Percentiles rank a stretch among this genome's conserved stretches.
phyloP scores from a whole-genome alignment of 2,113 vertebrate species.

The Girardinichthys multiradiatus region DNA sequence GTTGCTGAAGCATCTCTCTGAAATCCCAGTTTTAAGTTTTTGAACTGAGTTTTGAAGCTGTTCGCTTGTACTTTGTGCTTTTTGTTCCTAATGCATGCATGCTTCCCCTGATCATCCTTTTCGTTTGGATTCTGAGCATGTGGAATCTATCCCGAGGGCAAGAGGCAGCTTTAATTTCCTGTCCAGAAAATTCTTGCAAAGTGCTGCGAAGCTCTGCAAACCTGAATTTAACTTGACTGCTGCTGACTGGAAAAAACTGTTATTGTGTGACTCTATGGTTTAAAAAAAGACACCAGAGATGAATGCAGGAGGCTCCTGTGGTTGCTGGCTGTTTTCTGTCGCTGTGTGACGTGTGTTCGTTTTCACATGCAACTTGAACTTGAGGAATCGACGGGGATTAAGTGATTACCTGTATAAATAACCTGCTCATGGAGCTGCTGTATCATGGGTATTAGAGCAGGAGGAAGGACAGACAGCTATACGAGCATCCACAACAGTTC shows the following conservation, averaged over 20 bases:
- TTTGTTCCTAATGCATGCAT: constrained; percentile 21
- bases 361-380: constrained; percentile 39
- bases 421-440: constrained; percentile 49
- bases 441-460: constrained; percentile 57
- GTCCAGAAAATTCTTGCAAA: background rate
- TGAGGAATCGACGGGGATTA: constrained; percentile 54
- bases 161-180: constrained; percentile 52
- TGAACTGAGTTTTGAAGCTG: background rate
- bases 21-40: background rate
- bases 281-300: background rate
- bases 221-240: background rate
- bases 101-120: constrained; percentile 20
- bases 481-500: constrained; percentile 12
- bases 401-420: constrained; percentile 76
- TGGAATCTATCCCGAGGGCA: constrained; percentile 53
- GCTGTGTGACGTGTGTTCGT: constrained; percentile 39
- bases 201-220: background rate
- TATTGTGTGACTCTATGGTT: background rate
- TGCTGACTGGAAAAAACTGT: background rate
- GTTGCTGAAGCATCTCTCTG: background rate
- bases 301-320: background rate
- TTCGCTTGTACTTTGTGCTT: too few species aligned
- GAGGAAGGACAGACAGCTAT: background rate
- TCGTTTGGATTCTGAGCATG: constrained; percentile 25
- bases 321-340: constrained; percentile 33